Percentiles rank a stretch among this genome's conserved stretches.
Conservation (phyloP, 2,888 invertebrate genomes). For the Argyresthia goedartella region DNA sequence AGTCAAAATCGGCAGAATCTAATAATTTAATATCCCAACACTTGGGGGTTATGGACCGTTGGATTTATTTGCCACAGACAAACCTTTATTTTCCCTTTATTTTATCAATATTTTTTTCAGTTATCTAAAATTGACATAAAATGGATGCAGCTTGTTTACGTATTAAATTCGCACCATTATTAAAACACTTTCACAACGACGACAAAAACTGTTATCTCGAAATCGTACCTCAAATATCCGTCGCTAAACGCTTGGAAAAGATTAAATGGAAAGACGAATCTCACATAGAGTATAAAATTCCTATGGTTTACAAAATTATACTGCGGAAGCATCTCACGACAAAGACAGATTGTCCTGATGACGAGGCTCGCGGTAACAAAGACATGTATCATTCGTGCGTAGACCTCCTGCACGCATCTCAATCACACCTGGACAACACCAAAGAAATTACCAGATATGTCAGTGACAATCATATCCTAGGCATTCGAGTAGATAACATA, state of each 20-base stretch:
- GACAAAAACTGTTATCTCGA: constrained; percentile 39
- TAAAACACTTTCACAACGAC: constrained; percentile 26
- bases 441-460: constrained; percentile 18
- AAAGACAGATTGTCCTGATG: constrained; percentile 2
- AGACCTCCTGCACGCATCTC: constrained; percentile 24
- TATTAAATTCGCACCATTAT: constrained; percentile 42
- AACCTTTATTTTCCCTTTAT: too few species aligned
- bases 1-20: too few species aligned
- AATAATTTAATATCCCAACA: too few species aligned
- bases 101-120: too few species aligned
- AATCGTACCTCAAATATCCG: constrained; percentile 45
- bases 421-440: background rate
- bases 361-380: too few species aligned
- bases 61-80: too few species aligned
- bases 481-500: constrained; percentile 15
- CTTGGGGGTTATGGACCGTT: too few species aligned
- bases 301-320: constrained; percentile 48
- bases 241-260: constrained; percentile 40
- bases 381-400: constrained; percentile 48
- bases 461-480: constrained; percentile 36
- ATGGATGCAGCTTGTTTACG: constrained; percentile 41
- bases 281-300: constrained; percentile 41
- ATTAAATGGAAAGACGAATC: constrained; percentile 33
- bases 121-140: background rate
- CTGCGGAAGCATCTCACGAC: constrained; percentile 24